phyloP scores from a whole-genome alignment of 1,140 invertebrate genomes.

The Geopemphigus sp. region DNA sequence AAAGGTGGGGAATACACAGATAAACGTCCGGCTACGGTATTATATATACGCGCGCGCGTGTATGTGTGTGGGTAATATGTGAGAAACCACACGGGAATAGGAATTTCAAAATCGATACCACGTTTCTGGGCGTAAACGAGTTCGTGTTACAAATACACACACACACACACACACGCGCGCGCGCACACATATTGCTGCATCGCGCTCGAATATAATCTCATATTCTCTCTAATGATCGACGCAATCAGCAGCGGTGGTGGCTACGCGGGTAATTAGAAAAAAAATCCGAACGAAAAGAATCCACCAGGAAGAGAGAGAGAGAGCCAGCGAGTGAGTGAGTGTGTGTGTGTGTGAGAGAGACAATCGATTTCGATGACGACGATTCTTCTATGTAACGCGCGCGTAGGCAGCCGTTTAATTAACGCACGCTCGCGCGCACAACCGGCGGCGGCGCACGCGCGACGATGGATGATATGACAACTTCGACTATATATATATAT shows the following conservation, averaged over 20 bases:
- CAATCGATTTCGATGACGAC: conserved; percentile 14
- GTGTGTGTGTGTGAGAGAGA: too few species aligned
- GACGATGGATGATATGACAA: conserved; percentile 2
- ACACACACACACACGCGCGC: too few species aligned
- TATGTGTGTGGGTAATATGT: neutral
- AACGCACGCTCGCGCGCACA: neutral
- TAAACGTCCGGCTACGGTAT: conserved; percentile 1
- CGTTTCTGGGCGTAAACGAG: conserved; percentile 30
- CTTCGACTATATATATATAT: too few species aligned
- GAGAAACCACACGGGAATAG: neutral
- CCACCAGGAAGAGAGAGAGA: too few species aligned
- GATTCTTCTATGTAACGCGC: neutral
- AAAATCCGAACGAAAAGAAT: neutral
- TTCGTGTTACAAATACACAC: conserved; percentile 19
- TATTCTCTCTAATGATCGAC: conserved; percentile 35
- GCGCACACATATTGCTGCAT: too few species aligned
- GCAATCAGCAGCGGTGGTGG: conserved; percentile 1
- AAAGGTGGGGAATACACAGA: too few species aligned
- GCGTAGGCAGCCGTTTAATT: conserved; percentile 46
- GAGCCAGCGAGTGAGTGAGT: too few species aligned
- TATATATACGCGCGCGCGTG: too few species aligned
- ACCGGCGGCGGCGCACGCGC: neutral
- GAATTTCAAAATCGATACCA: conserved; percentile 20
- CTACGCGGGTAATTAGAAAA: conserved; percentile 1
- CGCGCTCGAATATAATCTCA: neutral